A percentile compares a stretch with the other conserved stretches of the same genome.
These are phyloP conservation scores for Brachyopa scutellaris DNA, from an alignment of 2,888 invertebrate species.

Conservation along the genomic window DNA sequence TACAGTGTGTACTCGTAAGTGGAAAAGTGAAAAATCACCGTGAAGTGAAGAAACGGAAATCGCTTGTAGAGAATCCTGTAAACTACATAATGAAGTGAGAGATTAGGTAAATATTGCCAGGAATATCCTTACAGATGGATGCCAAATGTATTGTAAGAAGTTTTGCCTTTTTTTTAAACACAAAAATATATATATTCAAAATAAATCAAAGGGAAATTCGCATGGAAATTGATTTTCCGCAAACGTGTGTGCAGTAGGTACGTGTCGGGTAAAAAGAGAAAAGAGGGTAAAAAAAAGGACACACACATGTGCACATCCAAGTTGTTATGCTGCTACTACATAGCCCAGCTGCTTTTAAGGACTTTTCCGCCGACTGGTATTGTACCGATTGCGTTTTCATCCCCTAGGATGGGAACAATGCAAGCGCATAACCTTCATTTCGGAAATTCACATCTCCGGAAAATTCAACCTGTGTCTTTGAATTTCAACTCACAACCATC, in stretches of 20 bases:
- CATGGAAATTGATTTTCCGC: slow-evolving; percentile 70
- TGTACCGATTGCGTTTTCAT: slow-evolving; percentile 32
- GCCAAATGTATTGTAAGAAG: neutral
- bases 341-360: slow-evolving; percentile 40
- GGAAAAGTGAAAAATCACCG: slow-evolving; percentile 25
- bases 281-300: slow-evolving; percentile 32
- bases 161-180: neutral
- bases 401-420: slow-evolving; percentile 53
- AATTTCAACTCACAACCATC: slow-evolving; percentile 6
- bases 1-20: neutral
- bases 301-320: neutral
- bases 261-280: slow-evolving; percentile 29
- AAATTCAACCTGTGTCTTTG: slow-evolving; percentile 64
- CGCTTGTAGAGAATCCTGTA: slow-evolving; percentile 7
- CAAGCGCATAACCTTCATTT: slow-evolving; percentile 47
- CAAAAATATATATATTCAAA: slow-evolving; percentile 8
- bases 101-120: slow-evolving; percentile 47
- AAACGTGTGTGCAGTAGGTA: slow-evolving; percentile 43
- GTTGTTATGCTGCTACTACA: slow-evolving; percentile 9
- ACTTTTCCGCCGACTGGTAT: slow-evolving; percentile 27
- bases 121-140: neutral
- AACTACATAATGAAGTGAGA: slow-evolving; percentile 57
- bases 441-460: slow-evolving; percentile 60
- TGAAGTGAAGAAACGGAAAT: slow-evolving; percentile 39
- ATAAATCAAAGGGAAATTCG: slow-evolving; percentile 49